Evolutionary conservation across 2,113 vertebrate genomes (phyloP).

Genomic region (Antennarius striatus): DNA sequence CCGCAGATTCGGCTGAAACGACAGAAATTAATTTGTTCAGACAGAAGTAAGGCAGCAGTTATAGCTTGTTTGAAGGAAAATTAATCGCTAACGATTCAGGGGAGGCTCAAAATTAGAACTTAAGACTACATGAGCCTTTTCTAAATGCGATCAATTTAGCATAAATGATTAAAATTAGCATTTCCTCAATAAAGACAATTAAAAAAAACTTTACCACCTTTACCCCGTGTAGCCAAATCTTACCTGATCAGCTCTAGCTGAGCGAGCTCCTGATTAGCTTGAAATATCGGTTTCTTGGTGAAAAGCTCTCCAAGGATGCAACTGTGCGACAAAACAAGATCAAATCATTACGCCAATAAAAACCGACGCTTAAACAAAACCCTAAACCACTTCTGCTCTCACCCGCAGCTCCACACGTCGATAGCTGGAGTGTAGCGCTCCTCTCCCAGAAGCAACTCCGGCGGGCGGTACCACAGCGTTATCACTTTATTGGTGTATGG

Average conservation of each 20-base stretch:
- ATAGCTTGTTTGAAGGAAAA: no score
- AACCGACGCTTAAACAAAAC: neutral
- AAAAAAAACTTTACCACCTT: neutral
- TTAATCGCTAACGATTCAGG: no score
- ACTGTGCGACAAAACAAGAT: slow-evolving; percentile 72
- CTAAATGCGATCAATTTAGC: no score
- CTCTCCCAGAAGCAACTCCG: slow-evolving; percentile 94
- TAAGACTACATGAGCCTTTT: no score
- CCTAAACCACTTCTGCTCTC: slow-evolving; percentile 47
- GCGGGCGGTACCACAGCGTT: slow-evolving; percentile 97
- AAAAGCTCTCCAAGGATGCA: slow-evolving; percentile 99
- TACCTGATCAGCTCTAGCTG: slow-evolving; percentile 99
- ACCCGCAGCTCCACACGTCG: slow-evolving; percentile 99
- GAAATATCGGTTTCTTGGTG: slow-evolving; percentile 99
- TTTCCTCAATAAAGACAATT: no score
- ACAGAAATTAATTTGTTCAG: slow-evolving; percentile 11
- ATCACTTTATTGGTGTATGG: slow-evolving; percentile 99
- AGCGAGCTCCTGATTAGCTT: slow-evolving; percentile 97
- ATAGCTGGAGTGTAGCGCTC: slow-evolving; percentile 96
- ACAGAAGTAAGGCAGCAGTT: neutral
- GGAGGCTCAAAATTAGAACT: no score
- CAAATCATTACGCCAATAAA: neutral
- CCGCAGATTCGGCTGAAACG: slow-evolving; percentile 91
- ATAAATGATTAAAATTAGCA: no score
- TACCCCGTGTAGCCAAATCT: neutral